Conservation (phyloP, 2,797 vertebrate species). For the Botia kubotai region DNA sequence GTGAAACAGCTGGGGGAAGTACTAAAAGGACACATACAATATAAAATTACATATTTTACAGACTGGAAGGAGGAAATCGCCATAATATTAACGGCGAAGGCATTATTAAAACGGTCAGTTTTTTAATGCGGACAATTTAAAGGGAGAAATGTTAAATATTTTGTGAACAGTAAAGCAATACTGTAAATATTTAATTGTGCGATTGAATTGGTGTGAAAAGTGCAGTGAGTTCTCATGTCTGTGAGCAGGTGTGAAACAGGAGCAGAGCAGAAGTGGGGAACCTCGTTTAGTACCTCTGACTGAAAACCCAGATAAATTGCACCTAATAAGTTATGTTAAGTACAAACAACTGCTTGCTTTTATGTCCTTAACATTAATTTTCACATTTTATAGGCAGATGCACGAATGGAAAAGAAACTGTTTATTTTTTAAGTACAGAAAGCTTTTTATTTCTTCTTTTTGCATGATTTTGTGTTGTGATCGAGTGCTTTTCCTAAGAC, state of each 20-base stretch:
- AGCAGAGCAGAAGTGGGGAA: background rate
- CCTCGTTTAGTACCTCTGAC: no score
- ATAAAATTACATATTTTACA: constrained; percentile 69
- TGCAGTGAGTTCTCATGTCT: constrained; percentile 16
- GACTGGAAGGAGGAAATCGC: constrained; percentile 64
- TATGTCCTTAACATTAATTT: no score
- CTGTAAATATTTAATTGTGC: constrained; percentile 53
- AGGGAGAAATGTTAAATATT: constrained; percentile 46
- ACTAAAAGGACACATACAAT: constrained; percentile 68
- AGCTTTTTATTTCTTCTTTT: no score
- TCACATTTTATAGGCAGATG: background rate
- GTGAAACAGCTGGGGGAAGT: constrained; percentile 68
- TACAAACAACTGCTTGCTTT: background rate
- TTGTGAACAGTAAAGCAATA: constrained; percentile 46
- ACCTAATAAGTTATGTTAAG: background rate
- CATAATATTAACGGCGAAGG: constrained; percentile 58
- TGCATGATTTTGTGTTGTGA: no score
- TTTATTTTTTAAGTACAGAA: no score
- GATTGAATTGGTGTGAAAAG: constrained; percentile 33
- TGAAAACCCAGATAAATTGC: background rate
- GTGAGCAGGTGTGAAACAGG: constrained; percentile 26
- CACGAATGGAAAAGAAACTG: background rate
- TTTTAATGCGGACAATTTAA: constrained; percentile 32
- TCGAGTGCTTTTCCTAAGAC: no score
- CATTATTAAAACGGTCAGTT: constrained; percentile 58